Percentiles rank a stretch among this genome's conserved stretches.
Conservation (phyloP, 2,888 invertebrate genomes). For the Sphecodes monilicornis region DNA sequence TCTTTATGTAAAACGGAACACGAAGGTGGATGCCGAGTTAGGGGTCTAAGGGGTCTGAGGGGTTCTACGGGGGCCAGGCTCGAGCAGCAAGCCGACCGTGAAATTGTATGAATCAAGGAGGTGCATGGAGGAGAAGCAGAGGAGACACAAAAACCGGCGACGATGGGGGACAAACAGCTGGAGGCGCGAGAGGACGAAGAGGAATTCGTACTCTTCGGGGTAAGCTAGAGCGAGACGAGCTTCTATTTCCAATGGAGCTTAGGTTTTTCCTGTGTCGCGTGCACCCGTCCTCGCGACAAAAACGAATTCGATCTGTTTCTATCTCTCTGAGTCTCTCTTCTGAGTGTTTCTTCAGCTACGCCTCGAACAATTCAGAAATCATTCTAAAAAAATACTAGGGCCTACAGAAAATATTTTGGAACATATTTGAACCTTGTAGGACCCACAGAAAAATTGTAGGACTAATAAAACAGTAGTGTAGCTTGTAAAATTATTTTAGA, state of each 20-base stretch:
- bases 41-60: background rate
- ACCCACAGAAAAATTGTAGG: background rate
- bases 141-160: constrained; percentile 73
- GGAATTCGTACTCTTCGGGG: constrained; percentile 25
- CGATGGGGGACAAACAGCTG: constrained; percentile 61
- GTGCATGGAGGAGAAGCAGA: constrained; percentile 65
- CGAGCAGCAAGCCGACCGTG: constrained; percentile 83
- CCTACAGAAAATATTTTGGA: background rate
- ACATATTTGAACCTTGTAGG: background rate
- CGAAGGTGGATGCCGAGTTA: constrained; percentile 23
- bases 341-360: too few relatives aligned
- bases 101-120: constrained; percentile 84
- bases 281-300: constrained; percentile 53
- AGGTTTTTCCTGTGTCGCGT: constrained; percentile 34
- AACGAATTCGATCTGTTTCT: constrained; percentile 40
- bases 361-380: background rate
- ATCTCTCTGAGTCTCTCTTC: constrained; percentile 9
- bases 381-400: background rate
- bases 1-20: constrained; percentile 84
- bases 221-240: constrained; percentile 19
- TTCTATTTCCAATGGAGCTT: constrained; percentile 49
- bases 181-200: constrained; percentile 63
- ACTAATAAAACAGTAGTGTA: too few relatives aligned
- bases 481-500: too few relatives aligned
- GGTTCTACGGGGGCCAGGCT: constrained; percentile 58